phyloP scores from a whole-genome alignment of 2,797 vertebrate genomes.

The Sebastes nivosus region DNA sequence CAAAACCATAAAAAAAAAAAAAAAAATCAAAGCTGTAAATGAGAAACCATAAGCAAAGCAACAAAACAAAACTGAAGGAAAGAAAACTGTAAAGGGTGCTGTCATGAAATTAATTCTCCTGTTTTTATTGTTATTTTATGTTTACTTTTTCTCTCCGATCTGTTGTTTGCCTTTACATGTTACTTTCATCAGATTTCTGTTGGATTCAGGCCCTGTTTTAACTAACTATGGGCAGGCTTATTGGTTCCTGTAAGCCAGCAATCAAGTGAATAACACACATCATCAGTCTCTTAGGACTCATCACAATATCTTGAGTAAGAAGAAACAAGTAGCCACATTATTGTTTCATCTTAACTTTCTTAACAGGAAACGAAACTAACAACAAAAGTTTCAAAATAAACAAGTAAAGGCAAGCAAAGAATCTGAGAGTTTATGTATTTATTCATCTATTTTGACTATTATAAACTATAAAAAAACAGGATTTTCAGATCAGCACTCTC shows the following conservation, averaged over 20 bases:
- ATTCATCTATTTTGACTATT: background rate
- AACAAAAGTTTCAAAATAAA: background rate
- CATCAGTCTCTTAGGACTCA: background rate
- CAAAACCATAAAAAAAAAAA: conserved; percentile 50
- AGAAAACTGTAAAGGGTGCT: conserved; percentile 53
- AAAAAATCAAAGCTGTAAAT: conserved; percentile 45
- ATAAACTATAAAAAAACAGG: conserved; percentile 1
- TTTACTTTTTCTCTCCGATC: background rate
- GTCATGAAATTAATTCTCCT: conserved; percentile 14
- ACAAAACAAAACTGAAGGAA: conserved; percentile 28
- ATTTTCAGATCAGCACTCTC: conserved; percentile 46
- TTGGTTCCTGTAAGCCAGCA: background rate
- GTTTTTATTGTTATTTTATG: background rate
- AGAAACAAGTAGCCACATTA: background rate
- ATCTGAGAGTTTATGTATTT: background rate
- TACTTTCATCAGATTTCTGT: background rate
- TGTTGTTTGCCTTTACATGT: conserved; percentile 43
- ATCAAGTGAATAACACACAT: conserved; percentile 1
- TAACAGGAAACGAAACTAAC: background rate
- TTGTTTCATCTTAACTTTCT: background rate
- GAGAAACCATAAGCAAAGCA: conserved; percentile 59
- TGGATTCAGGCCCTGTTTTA: background rate
- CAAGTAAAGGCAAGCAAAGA: conserved; percentile 38
- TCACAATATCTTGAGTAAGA: background rate
- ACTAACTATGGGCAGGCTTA: background rate